Percentiles rank a stretch among this genome's conserved stretches.
Conservation (phyloP, 2,113 vertebrate species). For the Ammodytes marinus region DNA sequence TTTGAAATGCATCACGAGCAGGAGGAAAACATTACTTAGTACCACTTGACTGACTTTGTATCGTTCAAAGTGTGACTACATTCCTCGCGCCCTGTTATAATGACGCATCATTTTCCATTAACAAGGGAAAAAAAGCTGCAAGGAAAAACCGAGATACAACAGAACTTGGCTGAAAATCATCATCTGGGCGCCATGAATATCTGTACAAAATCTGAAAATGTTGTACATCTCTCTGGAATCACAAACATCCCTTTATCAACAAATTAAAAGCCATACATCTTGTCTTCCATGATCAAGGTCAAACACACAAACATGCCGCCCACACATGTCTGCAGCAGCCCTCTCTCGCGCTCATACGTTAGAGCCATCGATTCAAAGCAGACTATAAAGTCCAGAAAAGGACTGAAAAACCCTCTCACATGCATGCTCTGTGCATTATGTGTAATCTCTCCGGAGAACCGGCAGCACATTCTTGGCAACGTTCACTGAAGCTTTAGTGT, state of each 20-base stretch:
- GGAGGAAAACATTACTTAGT: conserved; percentile 31
- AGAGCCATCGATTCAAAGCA: conserved; percentile 8
- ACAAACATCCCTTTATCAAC: background rate
- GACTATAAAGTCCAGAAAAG: conserved; percentile 11
- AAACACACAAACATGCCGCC: conserved; percentile 14
- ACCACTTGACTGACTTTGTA: background rate
- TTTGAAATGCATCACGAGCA: conserved; percentile 53
- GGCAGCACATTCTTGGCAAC: conserved; percentile 24
- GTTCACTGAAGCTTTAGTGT: conserved; percentile 17
- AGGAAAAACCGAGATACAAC: background rate
- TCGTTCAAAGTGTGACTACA: background rate
- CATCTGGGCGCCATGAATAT: background rate
- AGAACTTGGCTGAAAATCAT: background rate
- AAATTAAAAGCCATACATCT: conserved; percentile 10
- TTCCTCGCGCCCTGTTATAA: background rate
- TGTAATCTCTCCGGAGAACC: conserved; percentile 32
- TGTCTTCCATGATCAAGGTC: conserved; percentile 28
- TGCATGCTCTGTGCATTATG: conserved; percentile 32
- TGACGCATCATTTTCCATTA: background rate
- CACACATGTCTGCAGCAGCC: conserved; percentile 3
- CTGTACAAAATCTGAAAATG: background rate
- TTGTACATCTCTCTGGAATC: conserved; percentile 2
- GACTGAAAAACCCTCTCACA: conserved; percentile 6
- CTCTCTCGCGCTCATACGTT: background rate
- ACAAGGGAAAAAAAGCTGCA: background rate